Evolutionary conservation across 2,888 invertebrate species (phyloP), one percentile per base, ranked within the genome.

Genomic region (Nymphalis c-album): DNA sequence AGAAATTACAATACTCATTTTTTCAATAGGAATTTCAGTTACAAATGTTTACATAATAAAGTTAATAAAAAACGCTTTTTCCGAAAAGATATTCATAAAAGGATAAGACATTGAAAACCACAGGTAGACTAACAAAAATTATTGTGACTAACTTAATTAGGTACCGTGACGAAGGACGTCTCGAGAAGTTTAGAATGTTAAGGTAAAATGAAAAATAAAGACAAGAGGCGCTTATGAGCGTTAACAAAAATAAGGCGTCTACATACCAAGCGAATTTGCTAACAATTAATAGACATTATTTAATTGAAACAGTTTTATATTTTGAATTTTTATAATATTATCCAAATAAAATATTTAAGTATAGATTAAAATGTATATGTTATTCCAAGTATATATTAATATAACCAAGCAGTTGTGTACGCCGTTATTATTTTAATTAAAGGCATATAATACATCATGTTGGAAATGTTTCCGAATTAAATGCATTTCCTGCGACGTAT

Each of bases 141-240:
- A 57, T 57, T 57, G 57, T 57, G 35, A 35, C 57, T 40, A 40
- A 57, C 57, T 85, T 87, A 87, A 88, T 88, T 84, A 86, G 86
- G 74, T 64, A 73, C 81, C 82, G 81, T 71, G 73, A 75, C 87
- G 78, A 88, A 87, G 85, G 75, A 73, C 74, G 71, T 71, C 76
- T 76, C 71, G 75, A 75, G 76, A 18, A 77, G 76, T 17, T 53
- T 62, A 62, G 62, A 63, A 55, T 22, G 40, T 46, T 55, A 62
- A 55, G 67, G 73, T 48, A 67, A 71, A 78, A 77, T 77, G 77
- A 78, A 78, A 75, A 76, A 76, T 75, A 78, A 51, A 59, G 58
- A 59, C 59, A 66, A 77, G 83, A 83, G 80, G 81, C 80, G 79
- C 85, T 83, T 82, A 83, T 83, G 85, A 84, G 69, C 58, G 64